A percentile compares a stretch with the other conserved stretches of the same genome.
Conservation (phyloP, 2,888 invertebrate species). For the Bellardia pandia region DNA sequence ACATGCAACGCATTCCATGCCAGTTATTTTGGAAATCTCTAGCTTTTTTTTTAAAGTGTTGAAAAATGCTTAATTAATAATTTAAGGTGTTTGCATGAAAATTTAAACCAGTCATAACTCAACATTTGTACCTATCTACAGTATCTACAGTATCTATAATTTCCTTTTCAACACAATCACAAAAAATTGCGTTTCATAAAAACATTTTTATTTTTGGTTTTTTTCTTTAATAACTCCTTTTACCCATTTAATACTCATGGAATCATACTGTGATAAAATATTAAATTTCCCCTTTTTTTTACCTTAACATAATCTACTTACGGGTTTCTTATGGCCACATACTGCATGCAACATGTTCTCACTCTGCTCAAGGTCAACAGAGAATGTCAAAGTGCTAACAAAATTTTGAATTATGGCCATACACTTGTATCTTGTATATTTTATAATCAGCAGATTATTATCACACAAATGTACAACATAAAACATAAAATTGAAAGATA, state of each 20-base stretch:
- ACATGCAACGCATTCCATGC: constrained; percentile 9
- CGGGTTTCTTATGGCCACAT: not conserved
- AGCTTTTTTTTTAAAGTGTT: constrained; percentile 14
- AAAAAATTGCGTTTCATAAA: constrained; percentile 6
- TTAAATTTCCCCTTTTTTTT: constrained; percentile 42
- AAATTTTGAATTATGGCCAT: constrained; percentile 57
- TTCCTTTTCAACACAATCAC: constrained; percentile 10
- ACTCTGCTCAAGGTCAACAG: constrained; percentile 63
- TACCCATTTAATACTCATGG: not conserved
- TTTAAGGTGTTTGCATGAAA: not conserved
- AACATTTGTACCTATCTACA: not conserved
- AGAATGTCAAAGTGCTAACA: constrained; percentile 56
- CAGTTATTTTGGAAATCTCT: constrained; percentile 2
- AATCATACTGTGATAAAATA: constrained; percentile 60
- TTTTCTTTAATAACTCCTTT: not conserved
- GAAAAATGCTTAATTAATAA: constrained; percentile 40
- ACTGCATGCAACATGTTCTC: constrained; percentile 61
- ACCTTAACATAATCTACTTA: too few relatives aligned
- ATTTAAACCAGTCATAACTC: constrained; percentile 18
- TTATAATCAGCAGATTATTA: constrained; percentile 60
- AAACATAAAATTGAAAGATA: constrained; percentile 60
- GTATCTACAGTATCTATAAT: not conserved
- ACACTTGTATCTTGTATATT: constrained; percentile 44
- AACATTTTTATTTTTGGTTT: not conserved
- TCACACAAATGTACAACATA: constrained; percentile 61